A percentile compares a stretch with the other conserved stretches of the same genome.
Evolutionary conservation across 2,888 invertebrate species (phyloP).

Genomic region (Choreutis nemorana): DNA sequence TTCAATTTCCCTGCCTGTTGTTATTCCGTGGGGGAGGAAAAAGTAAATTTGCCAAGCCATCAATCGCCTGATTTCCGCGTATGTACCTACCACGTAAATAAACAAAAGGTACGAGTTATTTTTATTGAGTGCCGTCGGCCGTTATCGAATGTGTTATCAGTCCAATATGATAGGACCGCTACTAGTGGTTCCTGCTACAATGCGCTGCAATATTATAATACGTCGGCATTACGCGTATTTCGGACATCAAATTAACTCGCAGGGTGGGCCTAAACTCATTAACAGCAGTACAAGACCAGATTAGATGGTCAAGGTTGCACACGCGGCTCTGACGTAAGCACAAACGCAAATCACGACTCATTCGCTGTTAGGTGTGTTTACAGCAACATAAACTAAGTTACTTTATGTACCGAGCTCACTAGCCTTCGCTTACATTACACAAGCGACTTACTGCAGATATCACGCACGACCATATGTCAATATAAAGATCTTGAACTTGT

Average conservation of each 20-base stretch:
- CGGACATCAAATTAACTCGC: background rate
- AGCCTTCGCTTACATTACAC: conserved; percentile 14
- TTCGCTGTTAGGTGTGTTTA: too few relatives aligned
- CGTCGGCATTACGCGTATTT: background rate
- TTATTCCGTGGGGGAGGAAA: too few relatives aligned
- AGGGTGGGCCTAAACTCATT: conserved; percentile 10
- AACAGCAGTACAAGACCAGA: conserved; percentile 20
- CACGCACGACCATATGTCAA: too few relatives aligned
- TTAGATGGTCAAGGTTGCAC: conserved; percentile 47
- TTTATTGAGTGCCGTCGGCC: conserved; percentile 35
- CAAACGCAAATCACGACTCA: conserved; percentile 15
- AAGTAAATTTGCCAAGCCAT: background rate
- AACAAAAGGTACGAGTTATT: conserved; percentile 20
- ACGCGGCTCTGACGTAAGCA: conserved; percentile 34
- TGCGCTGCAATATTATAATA: too few relatives aligned
- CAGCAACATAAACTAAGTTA: too few relatives aligned
- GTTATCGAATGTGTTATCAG: conserved; percentile 58
- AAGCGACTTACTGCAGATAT: too few relatives aligned
- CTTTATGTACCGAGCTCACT: too few relatives aligned
- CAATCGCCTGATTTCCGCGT: conserved; percentile 4
- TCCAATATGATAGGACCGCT: conserved; percentile 54
- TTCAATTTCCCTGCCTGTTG: too few relatives aligned
- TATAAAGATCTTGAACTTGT: too few relatives aligned
- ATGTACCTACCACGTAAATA: conserved; percentile 2
- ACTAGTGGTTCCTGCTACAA: conserved; percentile 27